Conservation (phyloP, 1,140 invertebrate species). For the Rhizoglyphus robini region DNA sequence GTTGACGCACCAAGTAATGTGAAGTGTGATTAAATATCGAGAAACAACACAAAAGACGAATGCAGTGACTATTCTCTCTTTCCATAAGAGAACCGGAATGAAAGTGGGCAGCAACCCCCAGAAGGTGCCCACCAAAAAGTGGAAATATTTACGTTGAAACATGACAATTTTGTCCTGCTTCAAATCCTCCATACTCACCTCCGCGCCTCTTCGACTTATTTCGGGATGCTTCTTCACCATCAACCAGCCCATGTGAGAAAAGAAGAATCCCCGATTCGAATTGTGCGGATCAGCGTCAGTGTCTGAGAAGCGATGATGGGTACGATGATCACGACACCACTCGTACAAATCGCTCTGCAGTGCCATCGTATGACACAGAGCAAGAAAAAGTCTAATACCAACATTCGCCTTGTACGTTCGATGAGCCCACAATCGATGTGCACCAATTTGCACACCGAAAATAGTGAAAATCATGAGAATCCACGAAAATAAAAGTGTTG, state of each 20-base stretch:
- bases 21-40: slow-evolving; percentile 36
- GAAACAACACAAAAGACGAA: slow-evolving; percentile 36
- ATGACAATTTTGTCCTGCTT: slow-evolving; percentile 63
- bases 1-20: slow-evolving; percentile 37
- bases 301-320: too few species aligned
- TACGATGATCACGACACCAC: slow-evolving; percentile 82
- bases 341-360: slow-evolving; percentile 85
- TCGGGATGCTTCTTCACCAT: slow-evolving; percentile 81
- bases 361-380: slow-evolving; percentile 63
- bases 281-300: too few species aligned
- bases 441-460: slow-evolving; percentile 40
- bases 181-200: slow-evolving; percentile 74
- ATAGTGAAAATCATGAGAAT: not conserved
- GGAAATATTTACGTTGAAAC: slow-evolving; percentile 71
- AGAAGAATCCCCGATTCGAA: too few species aligned
- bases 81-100: slow-evolving; percentile 38
- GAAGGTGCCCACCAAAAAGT: slow-evolving; percentile 55
- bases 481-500: not conserved
- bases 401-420: slow-evolving; percentile 81
- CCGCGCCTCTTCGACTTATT: slow-evolving; percentile 67
- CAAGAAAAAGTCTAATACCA: slow-evolving; percentile 53
- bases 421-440: slow-evolving; percentile 85
- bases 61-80: slow-evolving; percentile 34
- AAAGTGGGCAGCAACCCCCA: slow-evolving; percentile 38
- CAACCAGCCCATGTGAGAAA: too few species aligned